A percentile compares a stretch with the other conserved stretches of the same genome.
These are phyloP conservation scores for Ptychobarbus kaznakovi DNA, from an alignment of 2,797 vertebrate species.

Conservation along the genomic window DNA sequence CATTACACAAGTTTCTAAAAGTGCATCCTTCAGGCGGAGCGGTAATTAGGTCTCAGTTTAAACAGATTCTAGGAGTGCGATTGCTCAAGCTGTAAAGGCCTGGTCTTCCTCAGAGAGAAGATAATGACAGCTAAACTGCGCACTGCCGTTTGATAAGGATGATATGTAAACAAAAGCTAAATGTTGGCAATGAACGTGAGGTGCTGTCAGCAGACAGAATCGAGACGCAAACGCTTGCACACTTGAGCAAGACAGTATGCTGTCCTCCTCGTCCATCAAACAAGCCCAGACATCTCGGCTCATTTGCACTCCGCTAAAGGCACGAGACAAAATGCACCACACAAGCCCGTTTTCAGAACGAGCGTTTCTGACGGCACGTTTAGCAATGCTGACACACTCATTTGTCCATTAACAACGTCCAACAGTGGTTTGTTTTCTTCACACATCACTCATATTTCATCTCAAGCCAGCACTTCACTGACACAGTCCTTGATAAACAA, in stretches of 20 bases:
- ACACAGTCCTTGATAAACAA: neutral
- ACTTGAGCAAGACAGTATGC: neutral
- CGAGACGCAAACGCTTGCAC: neutral
- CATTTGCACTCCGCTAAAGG: neutral
- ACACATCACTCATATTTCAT: neutral
- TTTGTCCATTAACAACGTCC: neutral
- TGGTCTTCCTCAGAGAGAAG: constrained; percentile 29
- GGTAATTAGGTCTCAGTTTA: constrained; percentile 8
- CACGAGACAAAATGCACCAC: neutral
- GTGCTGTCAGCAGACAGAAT: constrained; percentile 10
- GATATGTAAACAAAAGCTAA: constrained; percentile 21
- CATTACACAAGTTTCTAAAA: neutral
- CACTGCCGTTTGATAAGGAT: neutral
- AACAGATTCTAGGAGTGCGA: neutral
- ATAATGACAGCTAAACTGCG: neutral
- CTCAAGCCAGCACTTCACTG: neutral
- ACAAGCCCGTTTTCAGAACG: neutral
- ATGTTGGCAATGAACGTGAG: constrained; percentile 3
- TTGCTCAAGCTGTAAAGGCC: constrained; percentile 14
- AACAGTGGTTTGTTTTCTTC: neutral
- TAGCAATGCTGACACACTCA: neutral
- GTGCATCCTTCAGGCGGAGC: neutral
- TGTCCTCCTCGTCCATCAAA: neutral
- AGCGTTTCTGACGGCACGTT: neutral
- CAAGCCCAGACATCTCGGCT: neutral